Conservation (phyloP, 2,113 vertebrate species). For the Motacilla alba region DNA sequence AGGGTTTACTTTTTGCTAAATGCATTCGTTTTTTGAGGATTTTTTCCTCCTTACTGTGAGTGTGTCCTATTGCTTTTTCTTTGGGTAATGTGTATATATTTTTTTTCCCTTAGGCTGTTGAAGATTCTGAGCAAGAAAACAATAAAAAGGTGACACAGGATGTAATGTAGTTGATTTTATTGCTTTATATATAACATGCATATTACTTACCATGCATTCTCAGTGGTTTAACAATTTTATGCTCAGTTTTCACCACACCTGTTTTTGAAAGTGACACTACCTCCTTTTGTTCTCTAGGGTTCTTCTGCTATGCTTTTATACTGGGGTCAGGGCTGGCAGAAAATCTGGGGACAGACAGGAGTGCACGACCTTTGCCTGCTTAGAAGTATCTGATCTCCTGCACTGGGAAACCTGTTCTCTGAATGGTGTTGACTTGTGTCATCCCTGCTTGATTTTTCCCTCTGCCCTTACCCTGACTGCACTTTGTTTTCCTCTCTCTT, state of each 20-base stretch:
- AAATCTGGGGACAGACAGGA: not conserved
- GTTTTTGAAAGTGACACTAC: not conserved
- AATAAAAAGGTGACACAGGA: constrained; percentile 89
- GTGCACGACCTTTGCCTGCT: not conserved
- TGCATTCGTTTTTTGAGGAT: not conserved
- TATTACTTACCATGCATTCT: constrained; percentile 14
- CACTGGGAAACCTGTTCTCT: not conserved
- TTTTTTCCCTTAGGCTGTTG: constrained; percentile 79
- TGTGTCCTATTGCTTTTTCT: constrained; percentile 40
- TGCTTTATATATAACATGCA: constrained; percentile 7
- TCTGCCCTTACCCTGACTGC: not conserved
- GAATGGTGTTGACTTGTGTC: not conserved
- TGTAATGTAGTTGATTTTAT: constrained; percentile 40
- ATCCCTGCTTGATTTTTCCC: not conserved
- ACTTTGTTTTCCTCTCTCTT: constrained; percentile 20
- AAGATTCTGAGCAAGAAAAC: constrained; percentile 92
- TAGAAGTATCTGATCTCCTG: not conserved
- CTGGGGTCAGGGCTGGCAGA: not conserved
- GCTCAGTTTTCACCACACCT: not conserved
- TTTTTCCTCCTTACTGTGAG: constrained; percentile 5
- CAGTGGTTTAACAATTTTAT: not conserved
- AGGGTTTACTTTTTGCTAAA: not conserved
- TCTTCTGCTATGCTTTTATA: not conserved
- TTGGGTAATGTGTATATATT: constrained; percentile 67
- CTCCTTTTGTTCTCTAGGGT: not conserved